Evolutionary conservation across 1,140 invertebrate genomes (phyloP).

Genomic region (Ceratina calcarata): DNA sequence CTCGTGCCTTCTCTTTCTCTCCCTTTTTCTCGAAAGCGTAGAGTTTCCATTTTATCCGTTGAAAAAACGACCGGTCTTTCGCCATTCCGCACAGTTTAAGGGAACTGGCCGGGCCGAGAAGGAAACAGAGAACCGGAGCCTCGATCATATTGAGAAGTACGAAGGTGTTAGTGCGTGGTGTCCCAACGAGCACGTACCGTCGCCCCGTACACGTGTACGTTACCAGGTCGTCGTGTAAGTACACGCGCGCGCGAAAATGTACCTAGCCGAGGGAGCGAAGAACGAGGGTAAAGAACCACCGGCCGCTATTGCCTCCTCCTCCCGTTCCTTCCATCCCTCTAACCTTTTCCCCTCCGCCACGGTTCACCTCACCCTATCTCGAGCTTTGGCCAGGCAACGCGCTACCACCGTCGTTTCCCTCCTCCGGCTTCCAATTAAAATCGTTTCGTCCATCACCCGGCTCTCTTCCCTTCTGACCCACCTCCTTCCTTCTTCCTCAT

Average conservation of each 20-base stretch:
- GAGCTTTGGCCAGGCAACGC: slow-evolving; percentile 17
- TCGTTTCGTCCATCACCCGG: slow-evolving; percentile 61
- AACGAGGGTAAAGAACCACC: slow-evolving; percentile 58
- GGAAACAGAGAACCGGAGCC: not conserved
- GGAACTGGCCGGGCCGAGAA: not conserved
- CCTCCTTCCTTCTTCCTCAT: slow-evolving; percentile 22
- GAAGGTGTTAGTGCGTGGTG: not conserved
- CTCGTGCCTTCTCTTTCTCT: not conserved
- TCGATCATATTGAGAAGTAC: not conserved
- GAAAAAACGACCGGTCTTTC: slow-evolving; percentile 50
- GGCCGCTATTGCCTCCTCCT: slow-evolving; percentile 34
- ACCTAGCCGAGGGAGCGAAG: slow-evolving; percentile 46
- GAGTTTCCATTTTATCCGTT: slow-evolving; percentile 45
- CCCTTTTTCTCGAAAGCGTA: not conserved
- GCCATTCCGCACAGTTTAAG: slow-evolving; percentile 50
- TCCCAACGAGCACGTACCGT: not conserved
- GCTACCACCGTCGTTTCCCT: slow-evolving; percentile 20
- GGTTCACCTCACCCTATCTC: slow-evolving; percentile 26
- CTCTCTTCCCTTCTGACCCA: not conserved
- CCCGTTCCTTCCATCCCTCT: slow-evolving; percentile 3
- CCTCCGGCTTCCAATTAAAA: slow-evolving; percentile 71
- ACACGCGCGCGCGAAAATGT: slow-evolving; percentile 51
- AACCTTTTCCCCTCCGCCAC: not conserved
- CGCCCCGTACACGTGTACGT: not conserved
- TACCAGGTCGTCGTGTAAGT: not conserved